Evolutionary conservation across 2,888 invertebrate species (phyloP), one percentile per base, ranked within the genome.

Genomic region (Andrena haemorrhoa): DNA sequence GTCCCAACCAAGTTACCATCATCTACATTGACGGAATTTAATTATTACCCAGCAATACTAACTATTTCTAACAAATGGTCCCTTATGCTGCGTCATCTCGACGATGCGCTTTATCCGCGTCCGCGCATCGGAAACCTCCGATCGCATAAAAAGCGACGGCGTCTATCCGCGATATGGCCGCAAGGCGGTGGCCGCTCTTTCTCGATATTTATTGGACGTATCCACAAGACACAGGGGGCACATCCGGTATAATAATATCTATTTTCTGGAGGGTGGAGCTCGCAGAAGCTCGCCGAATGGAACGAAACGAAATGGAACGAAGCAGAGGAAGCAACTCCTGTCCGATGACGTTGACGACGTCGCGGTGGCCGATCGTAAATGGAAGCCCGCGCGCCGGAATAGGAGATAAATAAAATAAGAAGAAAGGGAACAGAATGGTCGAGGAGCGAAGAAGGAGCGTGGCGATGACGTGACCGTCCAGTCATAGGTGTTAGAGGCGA

Each of bases 241-340:
- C 86, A 86, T 88, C 88, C 88, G 86, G 85, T 91, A 86, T 89
- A 90, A 91, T 90, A 90, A 91, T 90, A 90, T 89, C 88, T 89
- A 89, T 91, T 91, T 91, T 91, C 89, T 89, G 83, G 87, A 84
- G 86, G 85, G 81, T 87, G 86, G 88, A 90, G 90, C 90, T 87
- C 90, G 88, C 86, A 85, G 85, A 71, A 85, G 84, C 73, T 84
- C 79, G 78, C 79, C 70, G 81, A 75, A 83, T 76, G 74, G 73
- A 82, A 78, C 77, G 81, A 82, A 84, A 83, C 79, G 82, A 75
- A 86, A 84, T 82, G 76, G 79, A 81, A 79, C 72, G 75, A 79
- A 75, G 35, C 71, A 47, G 12, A 65, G 69, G 23, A 58, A 60
- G 78, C 79, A 75, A 82, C 83, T 71, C 63, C 86, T 70, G 60